Base-by-base conservation (phyloP, 1,140 invertebrate genomes). In the Venturia canescens region DNA sequence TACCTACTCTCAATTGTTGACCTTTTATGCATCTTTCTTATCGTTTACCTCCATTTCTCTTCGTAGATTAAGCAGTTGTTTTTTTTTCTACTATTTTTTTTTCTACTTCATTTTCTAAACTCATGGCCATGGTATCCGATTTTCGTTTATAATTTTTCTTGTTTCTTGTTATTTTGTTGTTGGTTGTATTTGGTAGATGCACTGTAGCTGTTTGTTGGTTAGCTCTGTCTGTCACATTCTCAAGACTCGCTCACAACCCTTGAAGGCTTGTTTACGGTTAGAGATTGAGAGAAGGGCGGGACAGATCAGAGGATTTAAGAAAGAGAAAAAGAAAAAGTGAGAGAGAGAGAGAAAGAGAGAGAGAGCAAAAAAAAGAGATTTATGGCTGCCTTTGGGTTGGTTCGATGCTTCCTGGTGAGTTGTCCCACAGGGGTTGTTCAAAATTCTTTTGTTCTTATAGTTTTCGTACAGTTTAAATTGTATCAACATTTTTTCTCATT, bases 131-230 rank as follows among this genome's bases (percentile, higher is more conserved):
- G 86, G 88, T 86, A 82, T 81, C 79, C 80, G 78, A 83, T 86
- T 84, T 90, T 91, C 90, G 88, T 91, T 91, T 91, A 90, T 91
- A 88, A 90, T 89, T 91, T 88, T 91, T 57, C 13, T 80, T 74
- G 74, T 82, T 72, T 91, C 89, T 91, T 89, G 91, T 91, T 91
- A 91, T 89, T 85, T 91, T 91, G 87, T 90, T 91, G 87, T 91
- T 92, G 91, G 91, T 89, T 91, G 89, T 91, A 91, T 91, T 92
- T 92, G 88, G 91, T 92, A 92, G 90, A 92, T 92, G 90, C 90
- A 91, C 91, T 92, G 91, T 92, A 92, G 90, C 91, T 92, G 91
- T 92, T 89, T 92, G 88, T 91, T 91, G 90, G 88, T 91, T 92
- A 91, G 88, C 89, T 91, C 90, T 90, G 86, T 91, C 90, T 91